A percentile compares a stretch with the other conserved stretches of the same genome.
These are phyloP conservation scores for Atrichornis clamosus DNA, from an alignment of 2,113 vertebrate species.

Conservation along the genomic window DNA sequence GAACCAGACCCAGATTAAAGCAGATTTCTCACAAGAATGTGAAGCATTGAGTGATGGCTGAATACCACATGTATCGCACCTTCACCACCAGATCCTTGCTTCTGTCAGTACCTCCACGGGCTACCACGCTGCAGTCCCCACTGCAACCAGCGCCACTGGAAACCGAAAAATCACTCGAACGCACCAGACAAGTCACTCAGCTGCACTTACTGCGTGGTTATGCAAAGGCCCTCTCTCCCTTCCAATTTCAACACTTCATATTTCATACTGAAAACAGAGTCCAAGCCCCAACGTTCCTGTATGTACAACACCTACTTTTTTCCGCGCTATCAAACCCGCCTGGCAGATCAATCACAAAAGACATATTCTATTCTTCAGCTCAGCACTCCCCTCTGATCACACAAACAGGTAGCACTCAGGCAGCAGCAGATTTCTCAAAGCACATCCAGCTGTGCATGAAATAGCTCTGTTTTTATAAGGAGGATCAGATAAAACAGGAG, in stretches of 20 bases:
- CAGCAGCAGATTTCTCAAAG: slow-evolving; percentile 31
- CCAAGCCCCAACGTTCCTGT: slow-evolving; percentile 39
- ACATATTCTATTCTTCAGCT: slow-evolving; percentile 53
- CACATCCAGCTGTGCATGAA: slow-evolving; percentile 14
- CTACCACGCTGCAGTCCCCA: slow-evolving; percentile 41
- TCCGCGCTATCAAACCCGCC: slow-evolving; percentile 31
- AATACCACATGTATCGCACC: slow-evolving; percentile 67
- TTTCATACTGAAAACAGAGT: slow-evolving; percentile 48
- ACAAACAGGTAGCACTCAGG: slow-evolving; percentile 15
- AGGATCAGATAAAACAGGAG: slow-evolving; percentile 14
- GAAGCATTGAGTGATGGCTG: slow-evolving; percentile 68
- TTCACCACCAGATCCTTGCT: slow-evolving; percentile 62
- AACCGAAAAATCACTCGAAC: background rate
- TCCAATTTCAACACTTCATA: slow-evolving; percentile 56
- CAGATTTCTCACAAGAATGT: slow-evolving; percentile 70
- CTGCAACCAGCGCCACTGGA: background rate
- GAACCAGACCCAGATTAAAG: slow-evolving; percentile 69
- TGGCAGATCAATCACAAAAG: slow-evolving; percentile 61
- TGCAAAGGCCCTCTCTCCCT: slow-evolving; percentile 37
- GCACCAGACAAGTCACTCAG: background rate
- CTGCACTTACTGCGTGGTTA: slow-evolving; percentile 7
- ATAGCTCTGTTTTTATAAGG: background rate
- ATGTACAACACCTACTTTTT: slow-evolving; percentile 58
- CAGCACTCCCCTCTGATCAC: background rate
- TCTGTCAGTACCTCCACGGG: slow-evolving; percentile 62